Evolutionary conservation across 2,888 invertebrate genomes (phyloP).

Genomic region (Orthosia cruda): DNA sequence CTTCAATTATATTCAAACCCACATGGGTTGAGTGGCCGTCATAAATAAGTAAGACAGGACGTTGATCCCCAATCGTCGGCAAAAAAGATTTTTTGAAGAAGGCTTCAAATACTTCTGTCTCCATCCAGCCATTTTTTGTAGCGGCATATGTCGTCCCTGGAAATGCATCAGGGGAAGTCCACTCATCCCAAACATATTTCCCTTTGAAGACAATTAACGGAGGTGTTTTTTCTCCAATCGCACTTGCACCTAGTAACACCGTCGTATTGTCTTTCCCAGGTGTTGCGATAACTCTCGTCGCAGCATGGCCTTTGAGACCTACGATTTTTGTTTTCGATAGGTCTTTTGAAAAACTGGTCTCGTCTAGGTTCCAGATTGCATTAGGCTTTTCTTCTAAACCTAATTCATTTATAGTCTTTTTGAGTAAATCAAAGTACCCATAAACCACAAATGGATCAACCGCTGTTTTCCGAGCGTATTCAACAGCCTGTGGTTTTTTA

Average conservation of each 20-base stretch:
- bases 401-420: constrained; percentile 13
- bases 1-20: constrained; percentile 15
- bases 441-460: constrained; percentile 13
- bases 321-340: background rate
- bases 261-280: constrained; percentile 53
- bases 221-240: constrained; percentile 41
- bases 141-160: constrained; percentile 25
- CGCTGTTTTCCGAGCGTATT: constrained; percentile 22
- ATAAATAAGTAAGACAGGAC: constrained; percentile 9
- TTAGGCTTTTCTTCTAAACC: constrained; percentile 6
- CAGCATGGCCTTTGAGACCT: constrained; percentile 8
- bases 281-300: constrained; percentile 36
- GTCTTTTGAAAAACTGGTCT: constrained; percentile 18
- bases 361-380: constrained; percentile 19
- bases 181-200: constrained; percentile 23
- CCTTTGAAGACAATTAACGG: constrained; percentile 41
- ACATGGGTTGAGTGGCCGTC: constrained; percentile 16
- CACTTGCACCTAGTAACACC: constrained; percentile 45
- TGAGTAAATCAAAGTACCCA: constrained; percentile 2
- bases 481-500: constrained; percentile 33
- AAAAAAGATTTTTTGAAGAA: constrained; percentile 9
- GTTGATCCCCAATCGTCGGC: constrained; percentile 3
- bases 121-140: constrained; percentile 14
- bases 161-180: constrained; percentile 17
- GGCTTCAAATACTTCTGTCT: background rate